A percentile compares a stretch with the other conserved stretches of the same genome.
Evolutionary conservation across 2,888 invertebrate species (phyloP).

Genomic region (Siphlonurus alternatus): DNA sequence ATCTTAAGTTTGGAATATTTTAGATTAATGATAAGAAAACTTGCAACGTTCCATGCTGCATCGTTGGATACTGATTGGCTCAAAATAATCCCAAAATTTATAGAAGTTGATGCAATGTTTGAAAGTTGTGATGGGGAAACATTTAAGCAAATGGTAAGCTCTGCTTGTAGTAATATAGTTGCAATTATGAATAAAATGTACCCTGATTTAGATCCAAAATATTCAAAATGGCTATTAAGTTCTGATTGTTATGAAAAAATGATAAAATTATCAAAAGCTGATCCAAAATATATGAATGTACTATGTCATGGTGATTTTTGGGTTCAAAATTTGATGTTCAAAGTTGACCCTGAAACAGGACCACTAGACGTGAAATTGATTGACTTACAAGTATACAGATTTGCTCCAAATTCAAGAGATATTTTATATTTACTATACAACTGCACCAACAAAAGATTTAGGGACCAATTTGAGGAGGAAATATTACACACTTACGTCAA

Average conservation of each 20-base stretch:
- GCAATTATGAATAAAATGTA: not conserved
- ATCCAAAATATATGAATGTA: not conserved
- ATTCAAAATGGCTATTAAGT: not conserved
- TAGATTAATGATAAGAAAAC: not conserved
- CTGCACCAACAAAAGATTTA: not conserved
- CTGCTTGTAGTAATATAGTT: not conserved
- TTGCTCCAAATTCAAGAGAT: slow-evolving; percentile 1
- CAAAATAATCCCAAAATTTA: not conserved
- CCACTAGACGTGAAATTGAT: slow-evolving; percentile 5
- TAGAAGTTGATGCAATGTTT: not conserved
- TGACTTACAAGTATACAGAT: slow-evolving; percentile 4
- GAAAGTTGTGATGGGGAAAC: not conserved
- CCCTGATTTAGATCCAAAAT: not conserved
- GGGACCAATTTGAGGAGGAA: too few species aligned
- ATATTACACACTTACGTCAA: too few species aligned
- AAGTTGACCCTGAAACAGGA: not conserved
- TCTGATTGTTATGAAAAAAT: not conserved
- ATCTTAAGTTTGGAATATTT: not conserved
- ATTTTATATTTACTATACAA: slow-evolving; percentile 5
- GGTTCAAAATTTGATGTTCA: not conserved
- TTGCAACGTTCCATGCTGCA: not conserved
- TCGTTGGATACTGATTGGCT: not conserved
- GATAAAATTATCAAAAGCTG: not conserved
- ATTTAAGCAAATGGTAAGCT: not conserved
- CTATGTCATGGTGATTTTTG: not conserved